Conservation (phyloP, 2,113 vertebrate genomes). For the Ceyx margarethae region DNA sequence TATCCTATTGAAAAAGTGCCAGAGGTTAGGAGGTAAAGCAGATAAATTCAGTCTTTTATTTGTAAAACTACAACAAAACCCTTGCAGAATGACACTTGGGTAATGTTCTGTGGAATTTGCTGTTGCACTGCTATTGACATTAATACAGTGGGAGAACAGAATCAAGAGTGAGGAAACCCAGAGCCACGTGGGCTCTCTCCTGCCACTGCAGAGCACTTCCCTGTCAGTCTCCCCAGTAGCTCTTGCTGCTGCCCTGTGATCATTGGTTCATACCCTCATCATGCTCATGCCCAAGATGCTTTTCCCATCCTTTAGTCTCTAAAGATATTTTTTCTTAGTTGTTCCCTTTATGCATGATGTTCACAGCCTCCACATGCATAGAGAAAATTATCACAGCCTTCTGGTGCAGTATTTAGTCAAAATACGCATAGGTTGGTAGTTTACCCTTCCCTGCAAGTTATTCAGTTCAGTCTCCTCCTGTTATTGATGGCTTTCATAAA, state of each 20-base stretch:
- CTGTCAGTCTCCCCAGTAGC: background rate
- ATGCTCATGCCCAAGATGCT: background rate
- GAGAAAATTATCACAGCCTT: background rate
- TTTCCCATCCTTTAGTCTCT: background rate
- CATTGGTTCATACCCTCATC: background rate
- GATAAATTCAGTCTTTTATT: background rate
- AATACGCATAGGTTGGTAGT: background rate
- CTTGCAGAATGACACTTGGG: background rate
- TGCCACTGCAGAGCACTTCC: background rate
- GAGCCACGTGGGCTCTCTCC: background rate
- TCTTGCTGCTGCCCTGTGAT: background rate
- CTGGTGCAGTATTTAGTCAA: background rate
- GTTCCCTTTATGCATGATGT: background rate
- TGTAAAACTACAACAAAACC: background rate
- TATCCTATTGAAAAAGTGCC: background rate
- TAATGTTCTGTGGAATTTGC: background rate
- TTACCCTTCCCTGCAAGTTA: background rate
- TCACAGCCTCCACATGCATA: background rate
- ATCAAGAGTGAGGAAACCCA: background rate
- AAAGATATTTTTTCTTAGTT: background rate
- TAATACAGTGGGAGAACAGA: background rate
- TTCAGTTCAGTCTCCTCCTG: background rate
- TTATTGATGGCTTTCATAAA: background rate
- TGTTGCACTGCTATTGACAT: background rate
- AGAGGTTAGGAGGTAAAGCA: background rate